Evolutionary conservation across 2,888 invertebrate genomes (phyloP), one percentile per base, ranked within the genome.

Genomic region (Tenthredo livida): DNA sequence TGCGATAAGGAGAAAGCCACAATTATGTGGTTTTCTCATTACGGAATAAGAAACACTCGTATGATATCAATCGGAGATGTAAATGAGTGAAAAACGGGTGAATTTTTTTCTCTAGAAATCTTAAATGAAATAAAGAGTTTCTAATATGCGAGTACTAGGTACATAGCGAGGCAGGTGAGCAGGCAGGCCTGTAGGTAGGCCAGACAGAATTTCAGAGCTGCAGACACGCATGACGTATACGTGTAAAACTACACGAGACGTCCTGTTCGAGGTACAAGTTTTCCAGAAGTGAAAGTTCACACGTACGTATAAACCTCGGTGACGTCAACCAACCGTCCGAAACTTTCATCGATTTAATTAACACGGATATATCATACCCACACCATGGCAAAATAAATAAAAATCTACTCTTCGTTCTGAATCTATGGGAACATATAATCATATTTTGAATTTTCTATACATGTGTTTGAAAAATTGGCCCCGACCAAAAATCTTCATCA

Each of bases 311-410:
- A 73, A 73, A 21, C 37, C 72, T 37, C 10, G 37, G 40, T 73
- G 72, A 73, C 72, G 72, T 73, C 72, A 73, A 73, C 72, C 72
- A 43, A 73, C 43, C 40, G 1, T 29, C 17, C 54, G 43, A 73
- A 73, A 73, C 72, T 73, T 73, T 73, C 72, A 73, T 73, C 72
- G 40, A 43, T 73, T 73, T 73, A 73, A 73, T 73, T 73, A 73
- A 73, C 72, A 43, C 67, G 7, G n/a, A 12, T 61, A 12, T 61
- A n/a, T n/a, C n/a, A n/a, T 61, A 12, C 29, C 2, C 25, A 61
- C 54, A 61, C 54, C 5, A 37, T 37, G 37, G 0, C 6, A 37
- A 37, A 37, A 37, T 7, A 37, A 37, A 37, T 7, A 37, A 37
- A 37, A 37, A 37, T 7, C 6, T 37, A 37, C 37, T 37, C 6